Base-by-base conservation (phyloP, 2,113 vertebrate genomes). In the Dicrurus megarhynchus region DNA sequence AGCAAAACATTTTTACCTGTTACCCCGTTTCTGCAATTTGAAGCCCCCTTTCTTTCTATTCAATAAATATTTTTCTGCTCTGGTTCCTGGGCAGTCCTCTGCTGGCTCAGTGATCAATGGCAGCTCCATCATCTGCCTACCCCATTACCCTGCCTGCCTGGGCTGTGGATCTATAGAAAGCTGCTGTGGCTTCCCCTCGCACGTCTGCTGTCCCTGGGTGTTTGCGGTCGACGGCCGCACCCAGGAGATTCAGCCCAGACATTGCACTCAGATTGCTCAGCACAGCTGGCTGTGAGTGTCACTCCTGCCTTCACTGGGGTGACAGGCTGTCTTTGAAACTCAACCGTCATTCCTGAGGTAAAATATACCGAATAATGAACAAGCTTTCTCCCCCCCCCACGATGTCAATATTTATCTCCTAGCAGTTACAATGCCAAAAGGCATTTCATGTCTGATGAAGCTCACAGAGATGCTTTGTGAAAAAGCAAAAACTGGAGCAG, bases 211-310 rank as follows among this genome's bases (percentile, higher is more conserved):
- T 15, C 55, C 53, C 64, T 60, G 24, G 47, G 41, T 2, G 2
- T 56, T 41, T 37, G 56, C 0, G 0, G n/a, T 21, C 1, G 1
- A 13, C 44, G 49, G 46, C 22, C 1, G 1, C 19, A 8, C 24
- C 46, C 32, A 9, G 64, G 69, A 44, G 35, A 7, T 52, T 47
- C 1, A 1, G 21, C 22, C 50, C 76, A 52, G 52, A 18, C 1
- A 0, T 7, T 23, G 59, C n/a, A n/a, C 59, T 42, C 55, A 39
- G 30, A 35, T 59, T 32, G 42, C 32, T 86, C 84, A 37, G 32
- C 3, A 1, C 21, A n/a, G 16, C 47, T 23, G 55, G 22, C 61
- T 18, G 7, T 82, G 49, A 26, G 46, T 9, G 10, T 24, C 32
- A 23, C 42, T 83, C 27, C 55, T 93, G 50, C 67, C 41, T 37